phyloP scores from a whole-genome alignment of 2,888 invertebrate genomes.

The Sphaerophoria rueppellii region DNA sequence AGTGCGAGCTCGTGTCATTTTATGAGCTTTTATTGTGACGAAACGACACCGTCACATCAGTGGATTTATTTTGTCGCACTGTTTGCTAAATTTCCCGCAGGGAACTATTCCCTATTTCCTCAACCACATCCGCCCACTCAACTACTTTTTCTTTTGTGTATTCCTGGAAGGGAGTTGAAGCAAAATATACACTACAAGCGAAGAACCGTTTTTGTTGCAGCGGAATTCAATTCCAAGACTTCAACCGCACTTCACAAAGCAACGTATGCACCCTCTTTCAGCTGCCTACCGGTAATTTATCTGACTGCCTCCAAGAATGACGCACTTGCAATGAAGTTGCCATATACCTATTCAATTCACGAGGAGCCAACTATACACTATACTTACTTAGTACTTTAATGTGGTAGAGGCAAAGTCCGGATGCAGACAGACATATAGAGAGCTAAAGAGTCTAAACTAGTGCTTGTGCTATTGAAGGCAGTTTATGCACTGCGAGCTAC shows the following conservation, averaged over 20 bases:
- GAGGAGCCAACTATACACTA: slow-evolving; percentile 32
- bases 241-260: not conserved
- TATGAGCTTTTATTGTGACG: slow-evolving; percentile 65
- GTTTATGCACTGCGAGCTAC: slow-evolving; percentile 40
- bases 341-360: slow-evolving; percentile 27
- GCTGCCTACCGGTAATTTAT: slow-evolving; percentile 66
- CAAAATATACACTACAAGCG: not conserved
- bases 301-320: slow-evolving; percentile 43
- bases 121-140: slow-evolving; percentile 22
- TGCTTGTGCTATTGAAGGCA: slow-evolving; percentile 11
- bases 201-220: slow-evolving; percentile 8
- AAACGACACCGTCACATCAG: slow-evolving; percentile 27
- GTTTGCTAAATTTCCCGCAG: slow-evolving; percentile 45
- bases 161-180: not conserved
- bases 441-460: slow-evolving; percentile 19
- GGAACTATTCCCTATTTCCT: slow-evolving; percentile 1
- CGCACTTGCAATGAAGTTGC: slow-evolving; percentile 40
- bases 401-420: not conserved
- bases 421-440: not conserved
- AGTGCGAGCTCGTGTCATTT: slow-evolving; percentile 29
- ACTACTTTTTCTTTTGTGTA: slow-evolving; percentile 43
- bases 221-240: slow-evolving; percentile 50
- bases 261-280: slow-evolving; percentile 50
- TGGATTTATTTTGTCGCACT: slow-evolving; percentile 68
- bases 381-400: not conserved